These are phyloP conservation scores for Falco naumanni DNA, from an alignment of 2,797 vertebrate species.

Conservation along the genomic window DNA sequence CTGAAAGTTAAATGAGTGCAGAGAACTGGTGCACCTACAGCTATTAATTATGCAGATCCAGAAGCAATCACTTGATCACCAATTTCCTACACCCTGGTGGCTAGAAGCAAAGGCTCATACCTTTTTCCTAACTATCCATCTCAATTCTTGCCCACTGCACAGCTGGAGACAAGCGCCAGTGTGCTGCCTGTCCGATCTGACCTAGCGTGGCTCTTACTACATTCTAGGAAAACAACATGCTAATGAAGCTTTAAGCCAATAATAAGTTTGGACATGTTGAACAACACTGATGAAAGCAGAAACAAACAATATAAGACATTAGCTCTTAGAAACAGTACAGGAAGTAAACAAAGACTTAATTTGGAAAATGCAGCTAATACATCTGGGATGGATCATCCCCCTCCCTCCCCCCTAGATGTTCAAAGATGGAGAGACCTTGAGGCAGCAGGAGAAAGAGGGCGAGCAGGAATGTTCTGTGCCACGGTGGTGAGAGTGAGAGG, in stretches of 20 bases:
- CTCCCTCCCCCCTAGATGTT: not conserved
- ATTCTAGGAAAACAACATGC: not conserved
- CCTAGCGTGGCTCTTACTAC: not conserved
- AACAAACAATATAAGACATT: not conserved
- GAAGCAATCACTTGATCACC: not conserved
- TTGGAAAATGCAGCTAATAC: conserved; percentile 20
- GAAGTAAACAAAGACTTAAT: conserved; percentile 41
- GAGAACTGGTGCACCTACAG: not conserved
- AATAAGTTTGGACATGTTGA: not conserved
- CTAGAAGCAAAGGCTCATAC: not conserved
- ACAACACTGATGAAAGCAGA: not conserved
- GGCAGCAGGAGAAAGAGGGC: not conserved
- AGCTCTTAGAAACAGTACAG: conserved; percentile 18
- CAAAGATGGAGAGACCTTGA: not conserved
- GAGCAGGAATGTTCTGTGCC: not conserved
- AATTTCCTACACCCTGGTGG: not conserved
- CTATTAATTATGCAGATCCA: not conserved
- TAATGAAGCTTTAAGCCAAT: not conserved
- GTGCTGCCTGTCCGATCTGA: not conserved
- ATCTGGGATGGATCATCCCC: conserved; percentile 41
- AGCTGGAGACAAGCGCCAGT: not conserved
- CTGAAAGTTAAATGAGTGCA: not conserved
- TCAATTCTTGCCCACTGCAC: accelerated
- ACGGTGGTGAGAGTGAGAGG: not conserved
- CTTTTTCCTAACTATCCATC: not conserved